Conservation (phyloP, 2,113 vertebrate genomes). For the Ancistrus triradiatus region DNA sequence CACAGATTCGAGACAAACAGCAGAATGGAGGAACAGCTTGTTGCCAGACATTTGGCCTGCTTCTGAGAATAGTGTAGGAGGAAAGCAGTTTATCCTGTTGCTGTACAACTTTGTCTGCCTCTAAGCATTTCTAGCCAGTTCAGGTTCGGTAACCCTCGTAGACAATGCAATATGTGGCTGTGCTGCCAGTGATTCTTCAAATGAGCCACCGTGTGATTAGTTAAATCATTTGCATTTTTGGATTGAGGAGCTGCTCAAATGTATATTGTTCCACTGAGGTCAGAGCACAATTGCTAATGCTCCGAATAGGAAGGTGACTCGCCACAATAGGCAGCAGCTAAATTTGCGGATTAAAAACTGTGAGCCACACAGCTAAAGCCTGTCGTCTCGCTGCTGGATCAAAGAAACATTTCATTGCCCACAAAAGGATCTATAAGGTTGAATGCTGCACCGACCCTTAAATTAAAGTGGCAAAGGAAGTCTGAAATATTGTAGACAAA, state of each 20-base stretch:
- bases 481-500: constrained; percentile 33
- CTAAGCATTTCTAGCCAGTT: constrained; percentile 1
- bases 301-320: constrained; percentile 26
- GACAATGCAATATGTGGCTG: constrained; percentile 9
- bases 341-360: constrained; percentile 34
- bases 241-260: background rate
- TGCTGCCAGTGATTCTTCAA: constrained; percentile 7
- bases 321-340: constrained; percentile 17
- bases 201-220: constrained; percentile 19
- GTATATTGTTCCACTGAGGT: constrained; percentile 18
- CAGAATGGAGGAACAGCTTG: constrained; percentile 1
- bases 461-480: constrained; percentile 43
- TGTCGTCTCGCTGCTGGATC: constrained; percentile 29
- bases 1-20: constrained; percentile 3
- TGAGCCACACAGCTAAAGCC: constrained; percentile 25
- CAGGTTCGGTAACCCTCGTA: constrained; percentile 8
- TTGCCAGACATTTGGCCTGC: constrained; percentile 12
- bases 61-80: constrained; percentile 24
- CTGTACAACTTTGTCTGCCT: constrained; percentile 9
- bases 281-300: constrained; percentile 1
- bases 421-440: constrained; percentile 41
- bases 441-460: constrained; percentile 30
- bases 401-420: constrained; percentile 37
- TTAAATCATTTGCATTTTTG: constrained; percentile 19
- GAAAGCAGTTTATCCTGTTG: constrained; percentile 10